A percentile compares a stretch with the other conserved stretches of the same genome.
Evolutionary conservation across 2,888 invertebrate genomes (phyloP).

Genomic region (Diplazon laetatorius): DNA sequence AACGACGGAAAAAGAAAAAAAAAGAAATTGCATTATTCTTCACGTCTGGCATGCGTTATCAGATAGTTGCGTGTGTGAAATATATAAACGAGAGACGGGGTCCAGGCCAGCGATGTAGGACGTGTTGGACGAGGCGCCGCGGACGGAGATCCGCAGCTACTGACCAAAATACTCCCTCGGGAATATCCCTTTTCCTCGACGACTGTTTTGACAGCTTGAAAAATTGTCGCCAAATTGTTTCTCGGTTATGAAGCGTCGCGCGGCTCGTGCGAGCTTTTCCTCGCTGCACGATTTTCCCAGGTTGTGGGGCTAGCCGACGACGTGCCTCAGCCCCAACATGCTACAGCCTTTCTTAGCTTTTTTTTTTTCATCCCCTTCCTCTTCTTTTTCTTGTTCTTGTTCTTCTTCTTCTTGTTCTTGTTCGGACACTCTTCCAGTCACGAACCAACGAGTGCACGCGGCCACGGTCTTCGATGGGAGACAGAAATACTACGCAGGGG

Average conservation of each 20-base stretch:
- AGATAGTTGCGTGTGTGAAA: slow-evolving; percentile 51
- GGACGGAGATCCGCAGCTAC: slow-evolving; percentile 28
- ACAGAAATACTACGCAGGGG: slow-evolving; percentile 26
- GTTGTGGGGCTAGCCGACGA: slow-evolving; percentile 46
- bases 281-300: slow-evolving; percentile 43
- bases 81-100: slow-evolving; percentile 58
- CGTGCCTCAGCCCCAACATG: slow-evolving; percentile 39
- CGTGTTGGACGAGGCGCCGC: neutral
- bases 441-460: slow-evolving; percentile 54
- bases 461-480: slow-evolving; percentile 44
- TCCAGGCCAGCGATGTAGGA: neutral
- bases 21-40: slow-evolving; percentile 16
- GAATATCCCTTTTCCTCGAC: slow-evolving; percentile 62
- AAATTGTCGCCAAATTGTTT: slow-evolving; percentile 76
- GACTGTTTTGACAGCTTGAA: slow-evolving; percentile 77
- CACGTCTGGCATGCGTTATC: slow-evolving; percentile 45
- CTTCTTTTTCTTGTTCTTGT: slow-evolving; percentile 6
- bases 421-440: slow-evolving; percentile 12
- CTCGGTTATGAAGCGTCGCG: slow-evolving; percentile 66
- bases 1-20: too few relatives aligned
- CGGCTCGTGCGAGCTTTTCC: slow-evolving; percentile 57
- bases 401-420: slow-evolving; percentile 6
- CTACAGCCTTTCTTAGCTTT: slow-evolving; percentile 31
- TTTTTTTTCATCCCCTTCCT: too few relatives aligned
- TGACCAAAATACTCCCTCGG: slow-evolving; percentile 69